These are phyloP conservation scores for Pherbina coryleti DNA, from an alignment of 2,888 invertebrate genomes.

Conservation along the genomic window DNA sequence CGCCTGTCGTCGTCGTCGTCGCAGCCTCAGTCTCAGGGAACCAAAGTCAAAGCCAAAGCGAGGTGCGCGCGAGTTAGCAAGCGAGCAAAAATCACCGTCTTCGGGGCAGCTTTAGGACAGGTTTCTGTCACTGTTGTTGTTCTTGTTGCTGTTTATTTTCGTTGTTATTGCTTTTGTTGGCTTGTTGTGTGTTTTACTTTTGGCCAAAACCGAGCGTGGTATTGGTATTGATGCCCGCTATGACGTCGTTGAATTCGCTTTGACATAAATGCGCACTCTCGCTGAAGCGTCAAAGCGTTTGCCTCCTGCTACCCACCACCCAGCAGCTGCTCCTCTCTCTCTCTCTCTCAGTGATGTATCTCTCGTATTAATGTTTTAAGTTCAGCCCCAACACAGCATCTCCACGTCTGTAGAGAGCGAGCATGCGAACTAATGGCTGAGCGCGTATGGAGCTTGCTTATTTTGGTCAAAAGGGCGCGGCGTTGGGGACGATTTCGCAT, in stretches of 20 bases:
- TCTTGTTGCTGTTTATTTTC: conserved; percentile 6
- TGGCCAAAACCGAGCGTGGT: conserved; percentile 11
- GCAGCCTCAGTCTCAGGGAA: conserved; percentile 44
- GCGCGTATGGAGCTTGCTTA: neutral
- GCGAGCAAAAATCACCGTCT: conserved; percentile 26
- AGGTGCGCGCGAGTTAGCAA: conserved; percentile 25
- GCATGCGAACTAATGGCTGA: neutral
- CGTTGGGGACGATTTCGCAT: neutral
- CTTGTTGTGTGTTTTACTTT: conserved; percentile 8
- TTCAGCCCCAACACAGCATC: conserved; percentile 30
- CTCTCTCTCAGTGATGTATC: neutral
- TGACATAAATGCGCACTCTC: conserved; percentile 17
- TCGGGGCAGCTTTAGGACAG: conserved; percentile 16
- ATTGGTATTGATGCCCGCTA: neutral
- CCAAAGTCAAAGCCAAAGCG: conserved; percentile 37
- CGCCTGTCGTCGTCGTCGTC: conserved; percentile 42
- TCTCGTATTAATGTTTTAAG: conserved; percentile 22
- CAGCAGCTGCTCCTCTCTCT: neutral
- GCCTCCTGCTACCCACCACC: neutral
- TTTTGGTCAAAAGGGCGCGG: neutral
- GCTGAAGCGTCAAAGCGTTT: neutral
- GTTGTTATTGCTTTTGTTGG: conserved; percentile 15
- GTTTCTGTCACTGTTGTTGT: conserved; percentile 23
- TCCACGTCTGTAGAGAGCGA: neutral
- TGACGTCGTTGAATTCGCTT: conserved; percentile 17